These are phyloP conservation scores for Phocides pigmalion DNA, from an alignment of 1,140 invertebrate species.

Conservation along the genomic window DNA sequence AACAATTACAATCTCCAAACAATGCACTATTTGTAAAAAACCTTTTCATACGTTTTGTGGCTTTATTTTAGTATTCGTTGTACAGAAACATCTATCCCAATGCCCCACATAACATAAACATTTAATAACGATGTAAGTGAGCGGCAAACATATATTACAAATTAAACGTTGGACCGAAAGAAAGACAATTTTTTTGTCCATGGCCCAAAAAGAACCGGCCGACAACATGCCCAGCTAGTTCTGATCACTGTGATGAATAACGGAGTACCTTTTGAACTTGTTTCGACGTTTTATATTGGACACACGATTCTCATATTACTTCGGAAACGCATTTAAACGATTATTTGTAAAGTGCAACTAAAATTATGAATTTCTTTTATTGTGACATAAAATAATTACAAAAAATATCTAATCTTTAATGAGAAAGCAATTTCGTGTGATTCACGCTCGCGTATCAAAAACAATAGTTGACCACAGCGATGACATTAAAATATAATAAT, in stretches of 20 bases:
- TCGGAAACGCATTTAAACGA: not conserved
- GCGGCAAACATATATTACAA: conserved; percentile 30
- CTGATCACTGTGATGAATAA: conserved; percentile 50
- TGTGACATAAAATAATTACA: not conserved
- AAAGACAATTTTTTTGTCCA: conserved; percentile 55
- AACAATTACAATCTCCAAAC: conserved; percentile 13
- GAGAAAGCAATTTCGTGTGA: not conserved
- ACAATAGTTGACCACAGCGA: conserved; percentile 19
- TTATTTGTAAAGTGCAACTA: not conserved
- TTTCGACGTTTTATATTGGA: conserved; percentile 19
- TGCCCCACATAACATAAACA: not conserved
- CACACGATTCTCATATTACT: conserved; percentile 32
- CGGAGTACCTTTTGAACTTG: conserved; percentile 29
- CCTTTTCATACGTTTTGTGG: not conserved
- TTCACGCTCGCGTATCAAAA: conserved; percentile 9
- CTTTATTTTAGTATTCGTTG: no score
- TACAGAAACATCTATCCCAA: not conserved
- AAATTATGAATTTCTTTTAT: not conserved
- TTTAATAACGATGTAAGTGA: conserved; percentile 29
- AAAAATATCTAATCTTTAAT: not conserved
- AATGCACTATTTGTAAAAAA: conserved; percentile 4
- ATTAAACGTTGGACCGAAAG: conserved; percentile 32
- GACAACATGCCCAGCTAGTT: conserved; percentile 46
- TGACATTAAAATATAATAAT: conserved; percentile 18
- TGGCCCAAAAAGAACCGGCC: conserved; percentile 67